These are phyloP conservation scores for Apamea sordens DNA, from an alignment of 2,888 invertebrate genomes.

Conservation along the genomic window DNA sequence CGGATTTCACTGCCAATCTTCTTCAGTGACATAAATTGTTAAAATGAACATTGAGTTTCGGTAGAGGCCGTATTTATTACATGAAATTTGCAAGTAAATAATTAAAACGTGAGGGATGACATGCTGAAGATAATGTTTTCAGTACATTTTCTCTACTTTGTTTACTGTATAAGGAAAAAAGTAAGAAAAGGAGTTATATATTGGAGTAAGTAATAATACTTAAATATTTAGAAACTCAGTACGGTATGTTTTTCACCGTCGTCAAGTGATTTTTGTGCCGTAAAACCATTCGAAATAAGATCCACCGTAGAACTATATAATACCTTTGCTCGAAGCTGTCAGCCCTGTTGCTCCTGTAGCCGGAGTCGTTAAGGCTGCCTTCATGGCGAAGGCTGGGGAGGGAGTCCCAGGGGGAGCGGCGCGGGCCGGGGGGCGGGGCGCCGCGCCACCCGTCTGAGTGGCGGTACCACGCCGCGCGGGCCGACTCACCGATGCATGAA, in stretches of 20 bases:
- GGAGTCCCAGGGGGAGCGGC: slow-evolving; percentile 96
- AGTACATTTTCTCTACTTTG: neutral
- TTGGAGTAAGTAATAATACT: neutral
- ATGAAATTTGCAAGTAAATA: slow-evolving; percentile 42
- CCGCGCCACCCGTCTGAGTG: slow-evolving; percentile 96
- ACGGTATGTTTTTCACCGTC: neutral
- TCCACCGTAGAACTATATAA: slow-evolving; percentile 61
- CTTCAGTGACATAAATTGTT: slow-evolving; percentile 70
- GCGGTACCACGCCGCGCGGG: slow-evolving; percentile 96
- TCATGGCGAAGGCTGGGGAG: slow-evolving; percentile 96
- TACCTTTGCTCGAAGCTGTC: slow-evolving; percentile 97
- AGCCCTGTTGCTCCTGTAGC: slow-evolving; percentile 95
- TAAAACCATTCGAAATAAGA: slow-evolving; percentile 14
- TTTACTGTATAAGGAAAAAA: no score
- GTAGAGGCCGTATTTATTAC: slow-evolving; percentile 57
- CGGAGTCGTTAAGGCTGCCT: slow-evolving; percentile 96
- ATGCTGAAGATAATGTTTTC: neutral
- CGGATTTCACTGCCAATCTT: slow-evolving; percentile 71
- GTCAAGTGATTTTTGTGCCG: neutral
- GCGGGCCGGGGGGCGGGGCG: slow-evolving; percentile 90
- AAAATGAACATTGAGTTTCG: slow-evolving; percentile 69
- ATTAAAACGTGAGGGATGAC: neutral
- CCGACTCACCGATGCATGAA: slow-evolving; percentile 97
- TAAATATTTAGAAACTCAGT: neutral
- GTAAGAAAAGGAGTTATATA: neutral